phyloP scores from a whole-genome alignment of 2,797 vertebrate species.

The Myripristis murdjan region DNA sequence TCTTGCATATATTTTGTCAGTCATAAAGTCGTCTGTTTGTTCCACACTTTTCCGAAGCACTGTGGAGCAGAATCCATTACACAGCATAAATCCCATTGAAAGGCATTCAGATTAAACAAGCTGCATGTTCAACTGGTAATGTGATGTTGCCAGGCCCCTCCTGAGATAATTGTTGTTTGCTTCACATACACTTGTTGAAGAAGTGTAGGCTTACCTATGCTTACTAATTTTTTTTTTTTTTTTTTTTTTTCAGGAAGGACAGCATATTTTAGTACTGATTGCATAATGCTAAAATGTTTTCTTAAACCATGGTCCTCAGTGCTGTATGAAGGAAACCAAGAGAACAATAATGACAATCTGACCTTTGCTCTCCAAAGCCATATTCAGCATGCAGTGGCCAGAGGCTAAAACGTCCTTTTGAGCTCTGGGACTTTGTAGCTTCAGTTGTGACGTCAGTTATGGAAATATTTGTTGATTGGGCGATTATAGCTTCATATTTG shows the following conservation, averaged over 20 bases:
- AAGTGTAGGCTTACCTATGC: no score
- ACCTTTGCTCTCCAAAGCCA: constrained; percentile 19
- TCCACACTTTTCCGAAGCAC: not conserved
- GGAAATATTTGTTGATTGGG: constrained; percentile 76
- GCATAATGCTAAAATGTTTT: not conserved
- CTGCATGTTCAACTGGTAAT: not conserved
- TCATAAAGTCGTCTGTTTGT: not conserved
- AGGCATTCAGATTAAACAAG: not conserved
- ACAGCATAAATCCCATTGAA: not conserved
- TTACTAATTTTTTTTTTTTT: no score
- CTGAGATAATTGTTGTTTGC: not conserved
- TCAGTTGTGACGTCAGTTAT: constrained; percentile 56
- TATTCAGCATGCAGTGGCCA: not conserved
- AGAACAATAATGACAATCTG: constrained; percentile 1
- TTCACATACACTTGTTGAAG: no score
- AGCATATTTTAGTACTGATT: not conserved
- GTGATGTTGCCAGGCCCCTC: not conserved
- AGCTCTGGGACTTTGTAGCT: constrained; percentile 43
- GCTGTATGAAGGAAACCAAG: not conserved
- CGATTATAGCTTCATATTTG: constrained; percentile 81
- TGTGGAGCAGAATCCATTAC: not conserved
- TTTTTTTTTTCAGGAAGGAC: not conserved
- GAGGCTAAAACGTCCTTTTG: constrained; percentile 25
- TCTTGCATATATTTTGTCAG: not conserved
- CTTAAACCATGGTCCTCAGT: not conserved